A percentile compares a stretch with the other conserved stretches of the same genome.
Conservation (phyloP, 1,140 invertebrate genomes). For the Eciton burchellii region DNA sequence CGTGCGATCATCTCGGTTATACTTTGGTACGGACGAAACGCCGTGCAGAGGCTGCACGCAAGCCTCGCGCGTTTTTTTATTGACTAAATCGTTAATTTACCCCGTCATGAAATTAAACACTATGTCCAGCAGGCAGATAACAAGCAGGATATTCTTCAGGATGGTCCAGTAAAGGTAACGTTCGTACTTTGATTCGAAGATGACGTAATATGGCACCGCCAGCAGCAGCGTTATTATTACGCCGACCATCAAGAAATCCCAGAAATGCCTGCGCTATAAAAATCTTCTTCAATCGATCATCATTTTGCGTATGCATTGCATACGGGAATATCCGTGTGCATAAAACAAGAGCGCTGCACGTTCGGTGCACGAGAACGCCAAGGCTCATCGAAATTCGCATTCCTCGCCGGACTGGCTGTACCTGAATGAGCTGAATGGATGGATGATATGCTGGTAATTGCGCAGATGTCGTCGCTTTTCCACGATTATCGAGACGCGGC, state of each 20-base stretch:
- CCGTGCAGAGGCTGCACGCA: not conserved
- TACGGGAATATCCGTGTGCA: not conserved
- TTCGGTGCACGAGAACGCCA: not conserved
- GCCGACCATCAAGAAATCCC: slow-evolving; percentile 78
- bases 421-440: slow-evolving; percentile 83
- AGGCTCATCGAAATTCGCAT: not conserved
- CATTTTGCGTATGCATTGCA: not conserved
- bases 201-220: slow-evolving; percentile 76
- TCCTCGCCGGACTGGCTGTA: slow-evolving; percentile 57
- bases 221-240: slow-evolving; percentile 71
- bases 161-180: slow-evolving; percentile 63
- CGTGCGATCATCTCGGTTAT: not conserved
- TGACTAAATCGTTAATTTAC: slow-evolving; percentile 68
- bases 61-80: not conserved
- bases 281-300: not conserved
- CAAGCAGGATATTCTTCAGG: slow-evolving; percentile 75
- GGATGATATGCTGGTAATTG: slow-evolving; percentile 75
- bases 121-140: slow-evolving; percentile 76
- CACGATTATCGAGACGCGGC: slow-evolving; percentile 75
- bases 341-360: not conserved
- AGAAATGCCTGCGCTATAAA: slow-evolving; percentile 59
- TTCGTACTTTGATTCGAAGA: slow-evolving; percentile 74
- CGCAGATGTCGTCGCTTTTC: slow-evolving; percentile 79
- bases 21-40: not conserved
- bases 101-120: slow-evolving; percentile 81